phyloP scores from a whole-genome alignment of 1,140 invertebrate species.

The Euura lappo region DNA sequence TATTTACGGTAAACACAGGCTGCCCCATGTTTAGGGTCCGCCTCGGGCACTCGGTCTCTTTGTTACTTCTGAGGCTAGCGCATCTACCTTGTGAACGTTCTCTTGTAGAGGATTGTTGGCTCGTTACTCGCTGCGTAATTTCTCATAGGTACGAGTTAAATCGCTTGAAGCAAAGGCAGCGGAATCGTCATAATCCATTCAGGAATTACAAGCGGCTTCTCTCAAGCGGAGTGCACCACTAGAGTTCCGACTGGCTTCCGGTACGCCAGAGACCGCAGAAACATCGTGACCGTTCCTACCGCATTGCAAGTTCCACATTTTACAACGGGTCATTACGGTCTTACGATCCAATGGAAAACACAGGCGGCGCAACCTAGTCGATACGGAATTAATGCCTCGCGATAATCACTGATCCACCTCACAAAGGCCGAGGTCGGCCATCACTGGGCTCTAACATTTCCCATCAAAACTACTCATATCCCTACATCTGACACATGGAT shows the following conservation, averaged over 20 bases:
- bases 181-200: not conserved
- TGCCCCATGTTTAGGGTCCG: not conserved
- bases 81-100: not conserved
- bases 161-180: not conserved
- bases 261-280: not conserved
- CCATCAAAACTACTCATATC: too few relatives aligned
- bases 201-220: not conserved
- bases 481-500: too few relatives aligned
- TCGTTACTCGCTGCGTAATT: not conserved
- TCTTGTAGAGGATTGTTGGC: not conserved
- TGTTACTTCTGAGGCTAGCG: not conserved
- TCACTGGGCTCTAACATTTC: too few relatives aligned
- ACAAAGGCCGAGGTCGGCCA: not conserved
- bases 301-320: not conserved
- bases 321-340: not conserved
- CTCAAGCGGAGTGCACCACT: not conserved
- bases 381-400: not conserved
- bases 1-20: too few relatives aligned
- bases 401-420: not conserved
- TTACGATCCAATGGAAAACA: not conserved
- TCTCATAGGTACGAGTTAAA: not conserved
- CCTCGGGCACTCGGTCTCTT: not conserved
- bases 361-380: not conserved
- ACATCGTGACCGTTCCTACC: not conserved
- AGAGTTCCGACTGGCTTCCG: constrained; percentile 1